Evolutionary conservation across 92 coral and sea anemone species (phyloP).

Genomic region (Bergia sp.): DNA sequence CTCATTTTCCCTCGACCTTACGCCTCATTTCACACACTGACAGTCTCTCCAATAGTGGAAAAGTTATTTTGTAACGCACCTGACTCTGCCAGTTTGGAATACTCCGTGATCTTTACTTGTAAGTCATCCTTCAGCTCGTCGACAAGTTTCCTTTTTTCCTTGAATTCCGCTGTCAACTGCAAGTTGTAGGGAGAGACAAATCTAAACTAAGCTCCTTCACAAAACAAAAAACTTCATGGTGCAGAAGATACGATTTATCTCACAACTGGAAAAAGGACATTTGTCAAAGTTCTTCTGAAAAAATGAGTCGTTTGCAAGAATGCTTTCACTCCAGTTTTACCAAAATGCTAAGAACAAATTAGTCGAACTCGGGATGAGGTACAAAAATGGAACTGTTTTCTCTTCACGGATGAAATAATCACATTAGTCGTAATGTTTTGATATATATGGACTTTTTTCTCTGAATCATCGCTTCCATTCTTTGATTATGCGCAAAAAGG

Average conservation of each 20-base stretch:
- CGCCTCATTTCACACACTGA: neutral
- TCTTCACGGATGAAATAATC: too few species aligned
- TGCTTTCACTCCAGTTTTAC: neutral
- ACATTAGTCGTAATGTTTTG: neutral
- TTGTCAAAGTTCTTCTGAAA: too few species aligned
- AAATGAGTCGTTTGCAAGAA: too few species aligned
- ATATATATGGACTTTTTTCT: neutral
- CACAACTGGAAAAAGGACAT: too few species aligned
- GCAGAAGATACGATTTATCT: neutral
- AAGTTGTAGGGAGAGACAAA: neutral
- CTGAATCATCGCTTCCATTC: neutral
- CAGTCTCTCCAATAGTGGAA: neutral
- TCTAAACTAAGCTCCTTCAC: neutral
- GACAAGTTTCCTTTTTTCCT: slow-evolving; percentile 91
- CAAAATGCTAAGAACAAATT: neutral
- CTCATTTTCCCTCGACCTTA: too few species aligned
- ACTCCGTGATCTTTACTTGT: slow-evolving; percentile 91
- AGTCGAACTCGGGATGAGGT: neutral
- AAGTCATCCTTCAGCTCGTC: slow-evolving; percentile 97
- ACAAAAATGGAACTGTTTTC: too few species aligned
- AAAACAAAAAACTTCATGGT: neutral
- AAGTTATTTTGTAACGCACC: slow-evolving; percentile 49
- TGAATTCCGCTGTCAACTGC: slow-evolving; percentile 92
- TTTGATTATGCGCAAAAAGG: neutral
- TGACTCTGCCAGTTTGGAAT: slow-evolving; percentile 93